Conservation (phyloP, 2,797 vertebrate species). For the Glossophaga mutica region DNA sequence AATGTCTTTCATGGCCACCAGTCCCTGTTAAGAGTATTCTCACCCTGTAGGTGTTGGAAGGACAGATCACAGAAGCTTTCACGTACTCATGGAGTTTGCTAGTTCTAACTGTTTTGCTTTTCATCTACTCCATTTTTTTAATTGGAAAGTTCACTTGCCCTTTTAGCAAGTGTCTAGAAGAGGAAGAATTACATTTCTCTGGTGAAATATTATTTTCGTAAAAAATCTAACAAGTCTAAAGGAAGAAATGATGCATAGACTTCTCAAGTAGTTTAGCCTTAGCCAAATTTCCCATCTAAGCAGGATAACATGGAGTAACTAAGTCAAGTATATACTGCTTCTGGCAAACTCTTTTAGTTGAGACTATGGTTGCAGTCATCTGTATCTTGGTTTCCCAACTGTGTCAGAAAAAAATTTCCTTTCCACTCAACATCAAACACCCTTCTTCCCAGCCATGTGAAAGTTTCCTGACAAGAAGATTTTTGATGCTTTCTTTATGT, state of each 20-base stretch:
- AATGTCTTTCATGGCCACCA: neutral
- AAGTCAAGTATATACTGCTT: neutral
- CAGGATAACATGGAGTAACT: neutral
- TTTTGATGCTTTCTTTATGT: constrained; percentile 12
- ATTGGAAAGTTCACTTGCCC: neutral
- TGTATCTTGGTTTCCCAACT: constrained; percentile 36
- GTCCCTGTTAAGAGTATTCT: neutral
- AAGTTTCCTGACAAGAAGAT: constrained; percentile 41
- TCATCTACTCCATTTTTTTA: neutral
- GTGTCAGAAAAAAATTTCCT: neutral
- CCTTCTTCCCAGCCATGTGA: neutral
- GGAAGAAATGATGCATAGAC: neutral
- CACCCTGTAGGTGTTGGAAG: neutral
- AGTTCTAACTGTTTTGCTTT: neutral
- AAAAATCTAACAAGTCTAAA: neutral
- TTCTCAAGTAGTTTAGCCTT: neutral
- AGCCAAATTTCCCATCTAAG: neutral
- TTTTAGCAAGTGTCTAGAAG: neutral
- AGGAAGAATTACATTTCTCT: neutral
- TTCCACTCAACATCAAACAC: neutral
- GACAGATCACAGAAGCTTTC: neutral
- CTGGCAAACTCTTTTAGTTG: neutral
- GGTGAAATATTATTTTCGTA: neutral
- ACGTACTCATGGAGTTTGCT: neutral
- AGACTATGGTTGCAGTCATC: neutral